phyloP scores from a whole-genome alignment of 2,888 invertebrate species.

The Mechanitis messenoides region DNA sequence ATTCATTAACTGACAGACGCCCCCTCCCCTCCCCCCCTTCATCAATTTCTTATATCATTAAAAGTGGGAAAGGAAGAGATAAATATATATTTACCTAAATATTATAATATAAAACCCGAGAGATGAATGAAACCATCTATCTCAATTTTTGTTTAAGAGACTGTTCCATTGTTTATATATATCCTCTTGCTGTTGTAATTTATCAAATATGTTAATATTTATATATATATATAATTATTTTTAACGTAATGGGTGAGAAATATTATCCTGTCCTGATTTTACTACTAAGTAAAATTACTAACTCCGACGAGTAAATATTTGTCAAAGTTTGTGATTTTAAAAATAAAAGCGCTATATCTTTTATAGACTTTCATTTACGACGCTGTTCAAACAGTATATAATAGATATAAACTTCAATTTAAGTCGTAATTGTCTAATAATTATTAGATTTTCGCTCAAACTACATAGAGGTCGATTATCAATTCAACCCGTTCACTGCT shows the following conservation, averaged over 20 bases:
- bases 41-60: slow-evolving; percentile 25
- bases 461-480: slow-evolving; percentile 49
- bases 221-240: too few relatives aligned
- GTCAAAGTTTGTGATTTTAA: too few relatives aligned
- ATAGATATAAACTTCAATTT: too few relatives aligned
- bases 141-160: slow-evolving; percentile 45
- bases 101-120: slow-evolving; percentile 61
- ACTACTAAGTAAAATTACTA: too few relatives aligned
- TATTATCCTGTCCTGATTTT: too few relatives aligned
- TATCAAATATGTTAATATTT: too few relatives aligned
- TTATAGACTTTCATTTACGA: too few relatives aligned
- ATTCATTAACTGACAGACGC: slow-evolving; percentile 47
- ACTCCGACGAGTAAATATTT: too few relatives aligned
- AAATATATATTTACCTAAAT: slow-evolving; percentile 62
- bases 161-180: slow-evolving; percentile 31
- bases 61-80: slow-evolving; percentile 39
- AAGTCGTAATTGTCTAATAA: neutral
- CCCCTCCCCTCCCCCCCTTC: slow-evolving; percentile 24
- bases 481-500: slow-evolving; percentile 64
- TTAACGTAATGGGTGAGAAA: too few relatives aligned
- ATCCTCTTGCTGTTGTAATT: too few relatives aligned
- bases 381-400: too few relatives aligned
- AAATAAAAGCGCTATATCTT: too few relatives aligned
- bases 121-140: slow-evolving; percentile 60
- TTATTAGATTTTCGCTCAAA: slow-evolving; percentile 27